These are phyloP conservation scores for Phengaris alcon DNA, from an alignment of 2,888 invertebrate species.

Conservation along the genomic window DNA sequence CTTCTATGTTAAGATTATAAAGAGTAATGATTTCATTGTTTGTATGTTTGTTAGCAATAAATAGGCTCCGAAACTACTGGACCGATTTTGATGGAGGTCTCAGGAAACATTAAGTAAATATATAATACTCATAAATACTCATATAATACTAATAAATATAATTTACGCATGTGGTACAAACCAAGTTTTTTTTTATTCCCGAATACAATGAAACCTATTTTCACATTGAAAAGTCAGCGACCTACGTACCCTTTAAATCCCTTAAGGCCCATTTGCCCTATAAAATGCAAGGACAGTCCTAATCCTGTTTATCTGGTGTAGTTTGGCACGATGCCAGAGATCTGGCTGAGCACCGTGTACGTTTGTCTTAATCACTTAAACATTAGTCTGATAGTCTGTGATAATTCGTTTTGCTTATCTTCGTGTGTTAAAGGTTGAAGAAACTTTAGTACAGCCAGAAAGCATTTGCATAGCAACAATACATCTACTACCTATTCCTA, in stretches of 20 bases:
- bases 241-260: slow-evolving; percentile 19
- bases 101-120: no score
- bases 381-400: slow-evolving; percentile 5
- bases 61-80: no score
- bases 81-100: no score
- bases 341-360: not conserved
- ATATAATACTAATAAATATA: no score
- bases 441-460: not conserved
- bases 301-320: slow-evolving; percentile 18
- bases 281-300: slow-evolving; percentile 11
- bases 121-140: no score
- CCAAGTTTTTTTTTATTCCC: not conserved
- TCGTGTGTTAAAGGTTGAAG: not conserved
- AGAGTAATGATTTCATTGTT: no score
- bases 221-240: not conserved
- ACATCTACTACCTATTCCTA: no score
- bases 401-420: slow-evolving; percentile 10
- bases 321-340: slow-evolving; percentile 12
- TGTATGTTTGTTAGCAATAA: no score
- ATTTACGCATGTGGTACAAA: not conserved
- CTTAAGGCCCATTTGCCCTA: slow-evolving; percentile 4
- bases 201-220: not conserved
- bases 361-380: slow-evolving; percentile 16
- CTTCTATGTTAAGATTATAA: no score
- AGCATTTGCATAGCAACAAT: not conserved